phyloP scores from a whole-genome alignment of 53 echinoderm and acorn worm species.

The Zoroaster sp. region DNA sequence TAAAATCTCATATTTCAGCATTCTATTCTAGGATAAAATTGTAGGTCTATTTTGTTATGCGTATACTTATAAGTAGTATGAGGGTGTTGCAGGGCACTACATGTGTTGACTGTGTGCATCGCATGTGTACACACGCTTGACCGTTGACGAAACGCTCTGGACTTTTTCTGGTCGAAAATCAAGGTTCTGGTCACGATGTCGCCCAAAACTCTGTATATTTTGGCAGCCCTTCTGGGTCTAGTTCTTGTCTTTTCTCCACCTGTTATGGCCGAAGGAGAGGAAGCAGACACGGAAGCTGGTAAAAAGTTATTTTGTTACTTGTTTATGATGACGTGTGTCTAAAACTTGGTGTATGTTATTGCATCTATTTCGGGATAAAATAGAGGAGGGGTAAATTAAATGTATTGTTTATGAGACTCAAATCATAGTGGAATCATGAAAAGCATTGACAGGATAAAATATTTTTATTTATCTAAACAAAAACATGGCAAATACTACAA shows the following conservation, averaged over 20 bases:
- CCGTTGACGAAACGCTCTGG: neutral
- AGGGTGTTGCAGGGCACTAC: neutral
- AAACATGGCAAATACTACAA: too few species aligned
- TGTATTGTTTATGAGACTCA: neutral
- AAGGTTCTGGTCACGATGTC: neutral
- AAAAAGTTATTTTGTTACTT: neutral
- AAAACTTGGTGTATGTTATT: neutral
- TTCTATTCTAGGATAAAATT: neutral
- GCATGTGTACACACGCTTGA: neutral
- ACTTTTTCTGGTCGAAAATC: too few species aligned
- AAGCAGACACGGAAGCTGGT: constrained; percentile 7
- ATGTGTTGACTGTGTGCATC: too few species aligned
- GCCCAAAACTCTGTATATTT: constrained; percentile 7
- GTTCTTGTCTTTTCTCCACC: neutral
- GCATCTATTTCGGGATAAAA: constrained; percentile 54
- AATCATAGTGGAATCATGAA: too few species aligned
- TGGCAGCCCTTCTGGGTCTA: constrained; percentile 35
- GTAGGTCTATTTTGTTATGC: neutral
- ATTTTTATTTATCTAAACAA: too few species aligned
- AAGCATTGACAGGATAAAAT: too few species aligned
- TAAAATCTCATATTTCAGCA: too few species aligned
- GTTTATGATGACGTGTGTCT: neutral
- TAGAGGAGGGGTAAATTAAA: neutral
- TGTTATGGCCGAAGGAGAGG: constrained; percentile 7
- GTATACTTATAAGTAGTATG: neutral